These are phyloP conservation scores for Enteromius thamalakanensis DNA, from an alignment of 2,797 vertebrate genomes.

Conservation along the genomic window DNA sequence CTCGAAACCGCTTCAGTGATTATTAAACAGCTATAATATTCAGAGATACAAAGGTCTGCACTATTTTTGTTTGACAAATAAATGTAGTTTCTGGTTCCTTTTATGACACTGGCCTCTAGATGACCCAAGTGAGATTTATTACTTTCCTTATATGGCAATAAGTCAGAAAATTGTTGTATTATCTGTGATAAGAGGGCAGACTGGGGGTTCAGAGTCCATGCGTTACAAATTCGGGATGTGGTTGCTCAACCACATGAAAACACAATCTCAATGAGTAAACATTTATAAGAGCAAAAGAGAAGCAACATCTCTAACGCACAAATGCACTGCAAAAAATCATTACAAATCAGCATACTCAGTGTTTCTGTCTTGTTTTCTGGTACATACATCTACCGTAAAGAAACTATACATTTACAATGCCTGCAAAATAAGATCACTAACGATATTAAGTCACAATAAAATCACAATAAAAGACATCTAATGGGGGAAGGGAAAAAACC, in stretches of 20 bases:
- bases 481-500: neutral
- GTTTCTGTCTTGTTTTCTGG: neutral
- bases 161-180: neutral
- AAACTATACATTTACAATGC: neutral
- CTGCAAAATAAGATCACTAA: neutral
- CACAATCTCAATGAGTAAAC: neutral
- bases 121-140: neutral
- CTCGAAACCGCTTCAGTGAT: neutral
- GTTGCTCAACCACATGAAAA: conserved; percentile 7
- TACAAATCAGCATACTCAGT: neutral
- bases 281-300: conserved; percentile 8
- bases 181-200: conserved; percentile 30
- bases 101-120: conserved; percentile 1
- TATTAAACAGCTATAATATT: neutral
- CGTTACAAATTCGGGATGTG: neutral
- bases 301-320: neutral
- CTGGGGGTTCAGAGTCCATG: conserved; percentile 13
- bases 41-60: neutral
- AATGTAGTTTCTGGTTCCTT: neutral
- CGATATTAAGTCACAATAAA: neutral
- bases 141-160: neutral
- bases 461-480: neutral
- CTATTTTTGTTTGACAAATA: neutral
- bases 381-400: neutral
- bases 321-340: neutral